phyloP scores from a whole-genome alignment of 2,797 vertebrate genomes.

The Trachops cirrhosus region DNA sequence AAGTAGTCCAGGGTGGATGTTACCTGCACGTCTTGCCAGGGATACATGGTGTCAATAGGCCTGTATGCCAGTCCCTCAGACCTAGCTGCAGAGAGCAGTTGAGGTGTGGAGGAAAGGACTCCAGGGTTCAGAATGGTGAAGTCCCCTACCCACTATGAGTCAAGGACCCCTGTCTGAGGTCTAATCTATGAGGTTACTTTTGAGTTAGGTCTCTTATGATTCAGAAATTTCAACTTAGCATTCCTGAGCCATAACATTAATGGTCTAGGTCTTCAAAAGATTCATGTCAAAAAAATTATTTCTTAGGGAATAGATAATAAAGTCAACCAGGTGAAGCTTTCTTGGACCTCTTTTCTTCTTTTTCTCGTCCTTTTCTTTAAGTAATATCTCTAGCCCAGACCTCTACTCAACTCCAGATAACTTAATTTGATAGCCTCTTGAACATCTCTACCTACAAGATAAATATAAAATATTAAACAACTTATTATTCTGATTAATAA shows the following conservation, averaged over 20 bases:
- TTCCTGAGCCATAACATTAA: neutral
- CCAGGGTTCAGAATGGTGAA: neutral
- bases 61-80: too few relatives aligned
- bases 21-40: neutral
- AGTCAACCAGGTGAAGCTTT: neutral
- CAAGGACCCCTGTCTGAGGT: neutral
- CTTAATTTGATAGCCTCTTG: neutral
- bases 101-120: neutral
- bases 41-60: too few relatives aligned
- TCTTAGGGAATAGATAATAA: neutral
- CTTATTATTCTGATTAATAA: neutral
- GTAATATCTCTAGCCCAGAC: neutral
- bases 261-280: neutral
- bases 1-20: neutral
- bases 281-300: neutral
- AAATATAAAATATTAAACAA: neutral
- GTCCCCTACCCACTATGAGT: accelerated
- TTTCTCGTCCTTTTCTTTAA: neutral
- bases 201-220: neutral
- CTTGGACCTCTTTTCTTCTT: neutral
- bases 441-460: neutral
- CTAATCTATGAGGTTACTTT: neutral
- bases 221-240: neutral
- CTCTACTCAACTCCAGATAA: neutral
- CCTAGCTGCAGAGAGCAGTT: neutral